Evolutionary conservation across 2,113 vertebrate species (phyloP).

Genomic region (Excalfactoria chinensis): DNA sequence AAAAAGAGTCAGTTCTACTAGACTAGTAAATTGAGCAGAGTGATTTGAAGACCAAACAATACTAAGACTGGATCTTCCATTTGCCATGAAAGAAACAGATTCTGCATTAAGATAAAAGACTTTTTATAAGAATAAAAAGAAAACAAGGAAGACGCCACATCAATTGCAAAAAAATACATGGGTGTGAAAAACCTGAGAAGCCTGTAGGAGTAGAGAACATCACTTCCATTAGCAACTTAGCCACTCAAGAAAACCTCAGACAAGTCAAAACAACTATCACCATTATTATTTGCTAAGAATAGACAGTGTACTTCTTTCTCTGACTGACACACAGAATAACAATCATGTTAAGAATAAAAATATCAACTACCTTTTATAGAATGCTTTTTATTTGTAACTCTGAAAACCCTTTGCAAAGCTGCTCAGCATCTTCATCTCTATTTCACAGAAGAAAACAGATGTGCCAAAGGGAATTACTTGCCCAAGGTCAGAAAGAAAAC

Average conservation of each 20-base stretch:
- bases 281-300: constrained; percentile 54
- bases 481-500: constrained; percentile 42
- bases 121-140: neutral
- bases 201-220: constrained; percentile 48
- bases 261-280: constrained; percentile 56
- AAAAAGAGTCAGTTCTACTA: neutral
- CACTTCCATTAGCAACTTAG: constrained; percentile 49
- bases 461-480: neutral
- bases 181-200: constrained; percentile 3
- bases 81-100: neutral
- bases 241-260: constrained; percentile 44
- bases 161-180: constrained; percentile 7
- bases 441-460: constrained; percentile 13
- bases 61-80: neutral
- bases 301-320: constrained; percentile 33
- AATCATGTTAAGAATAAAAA: constrained; percentile 20
- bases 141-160: neutral
- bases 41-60: constrained; percentile 1
- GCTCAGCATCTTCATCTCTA: constrained; percentile 1
- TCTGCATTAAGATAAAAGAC: neutral
- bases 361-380: constrained; percentile 14
- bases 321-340: constrained; percentile 34
- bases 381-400: neutral
- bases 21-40: neutral
- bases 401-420: constrained; percentile 11